phyloP scores from a whole-genome alignment of 2,797 vertebrate species.

The Petrocephalus sullivani region DNA sequence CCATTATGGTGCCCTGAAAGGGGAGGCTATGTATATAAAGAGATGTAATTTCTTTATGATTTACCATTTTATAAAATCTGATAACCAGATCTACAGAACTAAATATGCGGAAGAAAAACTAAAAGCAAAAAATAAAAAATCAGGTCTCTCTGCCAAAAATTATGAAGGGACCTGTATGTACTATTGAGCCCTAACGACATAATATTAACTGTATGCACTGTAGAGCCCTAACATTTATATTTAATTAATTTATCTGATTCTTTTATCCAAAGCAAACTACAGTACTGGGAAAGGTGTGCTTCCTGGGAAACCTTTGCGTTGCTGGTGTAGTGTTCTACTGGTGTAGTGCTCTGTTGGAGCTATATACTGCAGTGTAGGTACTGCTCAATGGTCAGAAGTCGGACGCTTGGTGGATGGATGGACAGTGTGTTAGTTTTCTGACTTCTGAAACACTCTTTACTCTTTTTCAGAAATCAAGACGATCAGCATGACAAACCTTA shows the following conservation, averaged over 20 bases:
- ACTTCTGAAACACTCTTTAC: background rate
- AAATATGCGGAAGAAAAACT: background rate
- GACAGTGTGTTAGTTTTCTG: background rate
- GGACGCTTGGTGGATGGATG: background rate
- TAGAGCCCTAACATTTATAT: background rate
- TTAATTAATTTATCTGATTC: background rate
- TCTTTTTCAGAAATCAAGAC: conserved; percentile 10
- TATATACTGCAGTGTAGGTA: background rate
- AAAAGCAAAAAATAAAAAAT: background rate
- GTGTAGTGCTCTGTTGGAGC: background rate
- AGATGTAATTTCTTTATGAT: background rate
- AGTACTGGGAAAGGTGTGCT: background rate
- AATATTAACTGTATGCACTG: too few relatives aligned
- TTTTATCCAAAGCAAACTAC: background rate
- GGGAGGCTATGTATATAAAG: background rate
- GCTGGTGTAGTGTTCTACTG: background rate
- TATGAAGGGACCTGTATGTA: background rate
- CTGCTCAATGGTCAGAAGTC: background rate
- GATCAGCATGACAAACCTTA: background rate
- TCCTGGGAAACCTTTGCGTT: background rate
- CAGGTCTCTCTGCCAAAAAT: background rate
- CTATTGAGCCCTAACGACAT: too few relatives aligned
- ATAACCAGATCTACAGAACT: background rate
- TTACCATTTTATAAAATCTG: background rate
- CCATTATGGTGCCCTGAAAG: background rate